phyloP scores from a whole-genome alignment of 2,113 vertebrate genomes.

The Chroicocephalus ridibundus region DNA sequence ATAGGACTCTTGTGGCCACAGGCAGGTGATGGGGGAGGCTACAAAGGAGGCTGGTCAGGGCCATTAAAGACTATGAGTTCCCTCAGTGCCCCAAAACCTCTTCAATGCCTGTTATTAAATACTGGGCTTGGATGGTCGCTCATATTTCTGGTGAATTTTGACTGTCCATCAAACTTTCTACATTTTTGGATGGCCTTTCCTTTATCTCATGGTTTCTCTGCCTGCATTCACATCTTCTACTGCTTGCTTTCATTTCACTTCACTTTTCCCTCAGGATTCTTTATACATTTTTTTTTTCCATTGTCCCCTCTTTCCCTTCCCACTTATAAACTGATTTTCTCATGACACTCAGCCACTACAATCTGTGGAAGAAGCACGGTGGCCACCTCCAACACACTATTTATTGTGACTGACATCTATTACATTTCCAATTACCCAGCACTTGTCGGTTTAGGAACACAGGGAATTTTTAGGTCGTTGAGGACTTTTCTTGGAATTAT shows the following conservation, averaged over 20 bases:
- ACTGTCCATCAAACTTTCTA: neutral
- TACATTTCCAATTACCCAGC: neutral
- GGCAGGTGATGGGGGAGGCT: neutral
- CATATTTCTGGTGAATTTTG: neutral
- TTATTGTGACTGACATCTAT: neutral
- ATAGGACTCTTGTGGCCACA: neutral
- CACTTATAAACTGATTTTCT: neutral
- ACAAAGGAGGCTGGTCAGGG: neutral
- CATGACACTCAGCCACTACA: too few species aligned
- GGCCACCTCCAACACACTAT: neutral
- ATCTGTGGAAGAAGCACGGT: neutral
- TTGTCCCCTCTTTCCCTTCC: neutral
- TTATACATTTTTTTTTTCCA: neutral
- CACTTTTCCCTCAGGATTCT: neutral
- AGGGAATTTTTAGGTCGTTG: neutral
- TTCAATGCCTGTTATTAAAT: neutral
- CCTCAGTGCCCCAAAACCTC: neutral
- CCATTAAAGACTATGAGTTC: neutral
- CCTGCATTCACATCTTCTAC: neutral
- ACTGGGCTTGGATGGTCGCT: rapidly evolving
- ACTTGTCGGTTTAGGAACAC: neutral
- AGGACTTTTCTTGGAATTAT: neutral
- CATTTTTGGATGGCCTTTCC: neutral
- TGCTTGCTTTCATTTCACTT: neutral
- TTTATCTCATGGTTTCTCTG: neutral